Base-by-base conservation (phyloP, 2,888 invertebrate species). In the Ophonus ardosiacus region DNA sequence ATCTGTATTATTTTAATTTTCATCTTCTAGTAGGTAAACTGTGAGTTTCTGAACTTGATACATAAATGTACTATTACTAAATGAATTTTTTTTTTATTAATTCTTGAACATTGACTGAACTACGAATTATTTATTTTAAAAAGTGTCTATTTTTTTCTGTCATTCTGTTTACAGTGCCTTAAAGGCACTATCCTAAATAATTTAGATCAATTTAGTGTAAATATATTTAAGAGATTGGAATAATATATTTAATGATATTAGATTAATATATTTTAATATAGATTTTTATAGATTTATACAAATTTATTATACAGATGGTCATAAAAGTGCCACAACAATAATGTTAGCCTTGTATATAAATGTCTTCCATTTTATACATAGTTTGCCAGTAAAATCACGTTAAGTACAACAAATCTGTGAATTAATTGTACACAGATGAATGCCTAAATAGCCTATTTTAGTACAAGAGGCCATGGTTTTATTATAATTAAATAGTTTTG, bases 211-310 rank as follows among this genome's bases (percentile, higher is more conserved):
- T 74, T 80, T 80, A 80, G 38, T 80, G 80, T 80, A 80, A 18
- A 80, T 68, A 81, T 65, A 81, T 68, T 68, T 68, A 63, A 63
- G 61, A 81, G 43, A 81, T 80, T 80, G 18, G 57, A 59, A 80
- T 63, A 80, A 59, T 80, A 80, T 63, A 80, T 80, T 80, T 80
- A 61, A 21, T 31, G 31, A 31, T 31, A 31, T 51, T 51, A 51
- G 43, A 51, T 51, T 51, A 51, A 51, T 51, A 74, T 43, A 59
- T 79, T n/a, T 79, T 57, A 21, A 78, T 18, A 56, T 56, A 21
- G 43, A 43, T 56, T 76, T 76, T 76, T 76, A 63, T 65, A 65
- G 56, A 81, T 78, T 76, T 78, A 65, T 65, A 65, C 63, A 79
- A 59, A 78, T 17, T 31, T 65, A 18, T 65, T 68, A 74, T 43